Conservation (phyloP, 2,113 vertebrate species). For the Tychaedon coryphoeus region DNA sequence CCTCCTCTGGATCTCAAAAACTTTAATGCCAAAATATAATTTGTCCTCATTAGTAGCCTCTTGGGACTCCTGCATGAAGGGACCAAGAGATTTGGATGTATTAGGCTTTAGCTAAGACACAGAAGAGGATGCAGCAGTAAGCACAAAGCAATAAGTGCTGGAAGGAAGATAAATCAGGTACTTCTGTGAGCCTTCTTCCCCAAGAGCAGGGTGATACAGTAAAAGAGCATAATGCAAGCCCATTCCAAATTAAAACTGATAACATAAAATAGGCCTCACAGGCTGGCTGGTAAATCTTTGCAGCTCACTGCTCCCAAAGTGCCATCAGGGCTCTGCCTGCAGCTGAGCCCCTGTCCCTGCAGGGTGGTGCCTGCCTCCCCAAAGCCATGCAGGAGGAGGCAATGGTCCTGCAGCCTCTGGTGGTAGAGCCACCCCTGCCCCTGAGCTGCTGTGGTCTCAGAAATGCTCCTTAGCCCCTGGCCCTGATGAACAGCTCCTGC, state of each 20-base stretch:
- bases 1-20: not conserved
- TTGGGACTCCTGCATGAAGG: not conserved
- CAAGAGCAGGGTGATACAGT: not conserved
- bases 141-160: not conserved
- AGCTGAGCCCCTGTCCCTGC: not conserved
- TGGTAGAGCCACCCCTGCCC: not conserved
- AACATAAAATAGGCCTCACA: not conserved
- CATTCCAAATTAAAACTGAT: not conserved
- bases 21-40: not conserved
- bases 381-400: not conserved
- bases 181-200: not conserved
- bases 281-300: not conserved
- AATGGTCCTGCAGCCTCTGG: not conserved
- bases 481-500: not conserved
- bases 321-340: not conserved
- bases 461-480: accelerated
- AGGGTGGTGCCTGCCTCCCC: not conserved
- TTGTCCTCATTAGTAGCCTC: not conserved
- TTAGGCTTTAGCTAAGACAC: not conserved
- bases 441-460: not conserved
- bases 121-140: not conserved
- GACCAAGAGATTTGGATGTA: not conserved
- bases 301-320: not conserved
- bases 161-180: not conserved
- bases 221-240: not conserved